These are phyloP conservation scores for Chaenogobius annularis DNA, from an alignment of 2,113 vertebrate genomes.

Conservation along the genomic window DNA sequence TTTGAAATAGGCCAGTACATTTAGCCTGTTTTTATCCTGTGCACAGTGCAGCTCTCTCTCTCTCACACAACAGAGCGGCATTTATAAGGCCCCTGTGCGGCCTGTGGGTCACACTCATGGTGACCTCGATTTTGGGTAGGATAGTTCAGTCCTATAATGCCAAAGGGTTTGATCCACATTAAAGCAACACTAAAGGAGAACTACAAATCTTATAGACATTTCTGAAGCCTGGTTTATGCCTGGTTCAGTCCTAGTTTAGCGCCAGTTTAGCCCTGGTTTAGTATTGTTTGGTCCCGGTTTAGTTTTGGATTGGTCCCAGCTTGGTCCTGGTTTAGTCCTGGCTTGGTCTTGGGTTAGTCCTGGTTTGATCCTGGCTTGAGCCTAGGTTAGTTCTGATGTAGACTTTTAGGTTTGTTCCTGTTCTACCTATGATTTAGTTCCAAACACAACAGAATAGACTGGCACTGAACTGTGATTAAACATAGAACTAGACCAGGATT, in stretches of 20 bases:
- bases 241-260: too few relatives aligned
- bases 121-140: not conserved
- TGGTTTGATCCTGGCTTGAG: too few relatives aligned
- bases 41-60: not conserved
- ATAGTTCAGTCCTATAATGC: not conserved
- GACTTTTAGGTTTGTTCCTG: too few relatives aligned
- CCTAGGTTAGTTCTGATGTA: too few relatives aligned
- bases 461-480: not conserved
- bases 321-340: not conserved
- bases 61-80: too few relatives aligned
- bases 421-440: too few relatives aligned
- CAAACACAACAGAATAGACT: not conserved
- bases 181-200: too few relatives aligned
- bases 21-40: not conserved
- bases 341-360: not conserved
- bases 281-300: too few relatives aligned
- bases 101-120: not conserved
- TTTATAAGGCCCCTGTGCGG: not conserved
- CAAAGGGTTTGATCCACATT: too few relatives aligned
- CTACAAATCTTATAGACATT: too few relatives aligned
- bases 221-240: too few relatives aligned
- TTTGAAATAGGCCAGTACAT: not conserved
- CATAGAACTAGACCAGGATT: not conserved
- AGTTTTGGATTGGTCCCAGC: not conserved
- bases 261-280: not conserved